phyloP scores from a whole-genome alignment of 2,797 vertebrate species.

The Danio jaintianensis region DNA sequence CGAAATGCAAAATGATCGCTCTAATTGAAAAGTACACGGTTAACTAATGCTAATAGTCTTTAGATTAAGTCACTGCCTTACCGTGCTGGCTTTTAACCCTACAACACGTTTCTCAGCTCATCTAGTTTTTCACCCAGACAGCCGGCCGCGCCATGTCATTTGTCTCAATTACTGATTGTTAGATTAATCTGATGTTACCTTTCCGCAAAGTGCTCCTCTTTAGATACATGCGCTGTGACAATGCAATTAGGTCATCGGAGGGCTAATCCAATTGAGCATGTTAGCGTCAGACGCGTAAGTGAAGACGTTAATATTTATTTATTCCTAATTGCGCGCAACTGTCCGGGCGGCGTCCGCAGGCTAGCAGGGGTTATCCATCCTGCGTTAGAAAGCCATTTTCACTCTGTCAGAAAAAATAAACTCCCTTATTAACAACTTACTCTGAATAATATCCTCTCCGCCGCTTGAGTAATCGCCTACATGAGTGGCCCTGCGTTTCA shows the following conservation, averaged over 20 bases:
- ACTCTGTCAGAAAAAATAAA: slow-evolving; percentile 67
- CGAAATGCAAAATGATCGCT: slow-evolving; percentile 60
- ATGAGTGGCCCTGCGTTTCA: slow-evolving; percentile 49
- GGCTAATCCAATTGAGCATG: slow-evolving; percentile 63
- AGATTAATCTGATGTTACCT: slow-evolving; percentile 66
- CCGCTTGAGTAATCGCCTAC: slow-evolving; percentile 59
- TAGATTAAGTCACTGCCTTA: slow-evolving; percentile 64
- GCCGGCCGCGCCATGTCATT: slow-evolving; percentile 58
- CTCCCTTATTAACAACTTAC: slow-evolving; percentile 65
- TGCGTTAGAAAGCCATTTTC: slow-evolving; percentile 62
- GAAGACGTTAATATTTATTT: slow-evolving; percentile 69
- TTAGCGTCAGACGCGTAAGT: slow-evolving; percentile 61
- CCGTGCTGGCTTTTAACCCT: slow-evolving; percentile 60
- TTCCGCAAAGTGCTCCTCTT: slow-evolving; percentile 56
- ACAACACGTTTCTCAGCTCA: slow-evolving; percentile 59
- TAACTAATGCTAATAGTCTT: slow-evolving; percentile 66
- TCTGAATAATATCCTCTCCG: slow-evolving; percentile 58
- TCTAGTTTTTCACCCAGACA: slow-evolving; percentile 65
- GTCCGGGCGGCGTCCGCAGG: slow-evolving; percentile 56
- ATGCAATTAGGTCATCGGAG: slow-evolving; percentile 61
- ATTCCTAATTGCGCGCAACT: slow-evolving; percentile 62
- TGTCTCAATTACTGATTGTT: slow-evolving; percentile 70
- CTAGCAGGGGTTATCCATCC: slow-evolving; percentile 64
- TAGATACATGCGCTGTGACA: slow-evolving; percentile 50
- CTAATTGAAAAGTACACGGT: slow-evolving; percentile 67